Conservation (phyloP, 2,113 vertebrate genomes). For the Onychostruthus taczanowskii region DNA sequence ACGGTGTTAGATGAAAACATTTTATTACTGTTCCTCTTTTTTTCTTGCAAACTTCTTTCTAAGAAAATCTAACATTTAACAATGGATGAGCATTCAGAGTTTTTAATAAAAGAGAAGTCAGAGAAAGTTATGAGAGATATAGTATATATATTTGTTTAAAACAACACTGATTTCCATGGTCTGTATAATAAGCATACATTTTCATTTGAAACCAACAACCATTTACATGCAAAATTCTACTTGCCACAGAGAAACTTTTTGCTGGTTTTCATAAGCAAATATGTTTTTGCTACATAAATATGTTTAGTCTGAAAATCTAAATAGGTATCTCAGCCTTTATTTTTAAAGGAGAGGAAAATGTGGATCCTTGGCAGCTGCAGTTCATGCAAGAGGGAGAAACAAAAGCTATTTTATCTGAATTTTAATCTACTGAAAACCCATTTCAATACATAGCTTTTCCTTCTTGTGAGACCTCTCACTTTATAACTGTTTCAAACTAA, state of each 20-base stretch:
- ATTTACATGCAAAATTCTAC: neutral
- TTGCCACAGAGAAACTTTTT: neutral
- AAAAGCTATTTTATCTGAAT: neutral
- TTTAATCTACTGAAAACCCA: neutral
- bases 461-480: neutral
- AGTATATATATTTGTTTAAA: slow-evolving; percentile 57
- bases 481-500: neutral
- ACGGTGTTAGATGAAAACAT: neutral
- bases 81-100: neutral
- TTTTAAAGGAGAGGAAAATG: neutral
- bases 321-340: neutral
- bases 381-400: neutral
- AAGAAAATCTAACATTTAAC: neutral
- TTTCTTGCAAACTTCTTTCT: neutral
- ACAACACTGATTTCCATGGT: slow-evolving; percentile 49
- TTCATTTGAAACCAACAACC: neutral
- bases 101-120: slow-evolving; percentile 65
- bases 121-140: slow-evolving; percentile 49
- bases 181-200: slow-evolving; percentile 45
- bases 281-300: neutral
- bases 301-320: neutral
- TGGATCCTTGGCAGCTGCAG: neutral
- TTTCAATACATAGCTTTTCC: neutral
- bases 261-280: neutral
- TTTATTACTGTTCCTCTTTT: neutral